Evolutionary conservation across 1,140 invertebrate species (phyloP).

Genomic region (Drosophila lini): DNA sequence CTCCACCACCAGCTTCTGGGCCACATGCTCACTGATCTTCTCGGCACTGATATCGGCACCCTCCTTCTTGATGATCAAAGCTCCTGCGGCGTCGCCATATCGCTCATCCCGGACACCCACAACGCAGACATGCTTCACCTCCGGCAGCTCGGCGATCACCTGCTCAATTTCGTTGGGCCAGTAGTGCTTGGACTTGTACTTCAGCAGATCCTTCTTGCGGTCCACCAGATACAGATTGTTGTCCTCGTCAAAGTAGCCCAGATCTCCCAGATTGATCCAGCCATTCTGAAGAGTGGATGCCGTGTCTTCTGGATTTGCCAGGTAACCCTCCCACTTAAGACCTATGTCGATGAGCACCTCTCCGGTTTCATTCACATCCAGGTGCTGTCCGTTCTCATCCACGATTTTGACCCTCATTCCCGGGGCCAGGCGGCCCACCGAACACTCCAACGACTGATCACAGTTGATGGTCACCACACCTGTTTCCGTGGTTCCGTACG

Average conservation of each 20-base stretch:
- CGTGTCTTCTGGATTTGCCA: constrained; percentile 53
- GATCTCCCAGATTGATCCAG: constrained; percentile 89
- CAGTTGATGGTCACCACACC: constrained; percentile 38
- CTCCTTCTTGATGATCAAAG: constrained; percentile 53
- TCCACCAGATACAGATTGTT: constrained; percentile 86
- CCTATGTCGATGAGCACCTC: constrained; percentile 62
- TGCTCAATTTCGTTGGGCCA: constrained; percentile 71
- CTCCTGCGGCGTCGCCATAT: constrained; percentile 63
- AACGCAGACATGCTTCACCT: constrained; percentile 65
- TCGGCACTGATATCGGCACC: constrained; percentile 47
- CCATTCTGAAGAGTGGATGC: constrained; percentile 55
- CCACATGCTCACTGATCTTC: constrained; percentile 67
- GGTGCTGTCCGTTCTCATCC: constrained; percentile 54
- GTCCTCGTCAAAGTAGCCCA: constrained; percentile 86
- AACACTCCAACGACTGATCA: constrained; percentile 37
- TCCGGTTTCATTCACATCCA: constrained; percentile 49
- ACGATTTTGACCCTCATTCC: constrained; percentile 74
- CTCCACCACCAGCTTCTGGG: constrained; percentile 54
- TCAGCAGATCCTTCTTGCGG: constrained; percentile 88
- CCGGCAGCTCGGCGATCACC: constrained; percentile 61
- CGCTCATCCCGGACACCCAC: constrained; percentile 59
- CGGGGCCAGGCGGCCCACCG: constrained; percentile 48
- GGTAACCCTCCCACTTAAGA: constrained; percentile 62
- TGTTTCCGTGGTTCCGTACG: constrained; percentile 65
- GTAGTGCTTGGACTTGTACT: constrained; percentile 79